Conservation (phyloP, 2,113 vertebrate genomes). For the Malaclemys terrapin region DNA sequence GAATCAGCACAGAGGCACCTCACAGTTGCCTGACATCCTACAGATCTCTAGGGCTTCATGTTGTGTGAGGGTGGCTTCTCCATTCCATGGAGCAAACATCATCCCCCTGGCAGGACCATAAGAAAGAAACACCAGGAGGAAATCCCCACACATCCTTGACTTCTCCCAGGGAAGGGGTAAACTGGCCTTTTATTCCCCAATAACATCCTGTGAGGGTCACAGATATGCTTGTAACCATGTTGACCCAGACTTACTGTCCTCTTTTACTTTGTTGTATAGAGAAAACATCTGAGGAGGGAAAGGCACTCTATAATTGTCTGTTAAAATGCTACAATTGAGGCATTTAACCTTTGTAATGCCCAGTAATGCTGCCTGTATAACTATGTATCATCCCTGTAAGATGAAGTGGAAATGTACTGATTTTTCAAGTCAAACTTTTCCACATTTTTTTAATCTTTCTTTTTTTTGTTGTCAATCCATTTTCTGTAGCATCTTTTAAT, state of each 20-base stretch:
- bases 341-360: background rate
- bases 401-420: background rate
- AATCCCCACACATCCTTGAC: background rate
- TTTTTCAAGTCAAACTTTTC: background rate
- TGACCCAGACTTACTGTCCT: background rate
- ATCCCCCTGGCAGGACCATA: background rate
- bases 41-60: background rate
- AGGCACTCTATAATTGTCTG: background rate
- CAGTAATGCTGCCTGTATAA: background rate
- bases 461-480: background rate
- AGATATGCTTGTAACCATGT: background rate
- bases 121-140: background rate
- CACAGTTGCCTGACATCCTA: background rate
- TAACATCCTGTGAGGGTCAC: background rate
- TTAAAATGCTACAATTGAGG: background rate
- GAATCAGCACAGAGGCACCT: background rate
- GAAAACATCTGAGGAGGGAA: background rate
- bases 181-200: background rate
- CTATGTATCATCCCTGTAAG: background rate
- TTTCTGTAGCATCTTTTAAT: background rate
- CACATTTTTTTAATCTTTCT: background rate
- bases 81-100: background rate
- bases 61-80: background rate
- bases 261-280: background rate
- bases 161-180: background rate